These are phyloP conservation scores for Drosophila meridionalis DNA, from an alignment of 2,888 invertebrate genomes.

Conservation along the genomic window DNA sequence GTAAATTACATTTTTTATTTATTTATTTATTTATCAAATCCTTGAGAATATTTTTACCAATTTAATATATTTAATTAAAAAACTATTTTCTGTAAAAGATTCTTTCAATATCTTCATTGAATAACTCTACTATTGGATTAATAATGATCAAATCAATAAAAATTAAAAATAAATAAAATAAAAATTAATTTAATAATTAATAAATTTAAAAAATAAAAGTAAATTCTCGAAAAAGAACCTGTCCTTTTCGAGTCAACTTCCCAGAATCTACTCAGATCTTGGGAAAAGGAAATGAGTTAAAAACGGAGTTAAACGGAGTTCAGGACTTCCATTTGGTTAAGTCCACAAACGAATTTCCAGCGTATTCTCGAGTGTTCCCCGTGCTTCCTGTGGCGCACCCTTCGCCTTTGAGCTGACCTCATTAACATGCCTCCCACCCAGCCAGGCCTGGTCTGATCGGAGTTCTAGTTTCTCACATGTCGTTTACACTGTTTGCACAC, in stretches of 20 bases:
- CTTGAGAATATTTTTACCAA: too few relatives aligned
- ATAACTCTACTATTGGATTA: too few relatives aligned
- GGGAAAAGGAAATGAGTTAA: neutral
- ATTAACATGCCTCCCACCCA: neutral
- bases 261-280: neutral
- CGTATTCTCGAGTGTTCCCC: slow-evolving; percentile 8
- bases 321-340: neutral
- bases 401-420: slow-evolving; percentile 4
- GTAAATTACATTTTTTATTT: too few relatives aligned
- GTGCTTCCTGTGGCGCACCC: slow-evolving; percentile 38
- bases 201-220: too few relatives aligned
- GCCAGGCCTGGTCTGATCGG: neutral
- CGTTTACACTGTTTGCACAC: slow-evolving; percentile 68
- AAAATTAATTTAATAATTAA: too few relatives aligned
- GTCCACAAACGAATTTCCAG: neutral
- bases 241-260: neutral
- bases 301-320: neutral
- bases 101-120: too few relatives aligned
- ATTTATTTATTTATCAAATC: too few relatives aligned
- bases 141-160: too few relatives aligned
- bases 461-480: slow-evolving; percentile 41
- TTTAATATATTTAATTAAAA: too few relatives aligned
- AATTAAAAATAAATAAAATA: too few relatives aligned
- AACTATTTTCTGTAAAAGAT: too few relatives aligned
- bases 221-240: too few relatives aligned